Conservation (phyloP, 2,113 vertebrate species). For the Anser brachyrhynchus region DNA sequence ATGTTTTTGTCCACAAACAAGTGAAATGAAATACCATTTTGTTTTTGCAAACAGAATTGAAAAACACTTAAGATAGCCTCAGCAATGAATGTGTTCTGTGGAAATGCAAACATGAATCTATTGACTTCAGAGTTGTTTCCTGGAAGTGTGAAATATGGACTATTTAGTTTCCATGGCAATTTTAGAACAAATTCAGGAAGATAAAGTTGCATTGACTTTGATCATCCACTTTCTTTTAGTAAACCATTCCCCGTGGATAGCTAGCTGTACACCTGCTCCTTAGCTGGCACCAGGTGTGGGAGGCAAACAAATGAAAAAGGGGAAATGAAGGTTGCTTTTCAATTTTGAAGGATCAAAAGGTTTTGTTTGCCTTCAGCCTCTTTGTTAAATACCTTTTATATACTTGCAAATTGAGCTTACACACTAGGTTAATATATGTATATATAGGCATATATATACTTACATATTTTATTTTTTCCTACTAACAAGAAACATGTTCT, state of each 20-base stretch:
- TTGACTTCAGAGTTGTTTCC: background rate
- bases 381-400: slow-evolving; percentile 17
- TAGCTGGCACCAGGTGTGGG: slow-evolving; percentile 75
- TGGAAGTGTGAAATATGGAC: background rate
- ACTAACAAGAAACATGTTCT: background rate
- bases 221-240: slow-evolving; percentile 35
- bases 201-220: background rate
- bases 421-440: background rate
- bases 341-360: slow-evolving; percentile 20
- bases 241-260: background rate
- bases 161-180: slow-evolving; percentile 35
- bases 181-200: slow-evolving; percentile 20
- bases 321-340: slow-evolving; percentile 71
- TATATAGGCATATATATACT: background rate
- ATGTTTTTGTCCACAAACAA: background rate
- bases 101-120: slow-evolving; percentile 1
- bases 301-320: slow-evolving; percentile 67
- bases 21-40: background rate
- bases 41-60: background rate
- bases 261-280: slow-evolving; percentile 76
- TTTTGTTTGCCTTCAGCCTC: slow-evolving; percentile 55
- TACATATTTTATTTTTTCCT: background rate
- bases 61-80: background rate
- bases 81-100: background rate
- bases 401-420: slow-evolving; percentile 63